These are phyloP conservation scores for Mythimna impura DNA, from an alignment of 2,888 invertebrate species.

Conservation along the genomic window DNA sequence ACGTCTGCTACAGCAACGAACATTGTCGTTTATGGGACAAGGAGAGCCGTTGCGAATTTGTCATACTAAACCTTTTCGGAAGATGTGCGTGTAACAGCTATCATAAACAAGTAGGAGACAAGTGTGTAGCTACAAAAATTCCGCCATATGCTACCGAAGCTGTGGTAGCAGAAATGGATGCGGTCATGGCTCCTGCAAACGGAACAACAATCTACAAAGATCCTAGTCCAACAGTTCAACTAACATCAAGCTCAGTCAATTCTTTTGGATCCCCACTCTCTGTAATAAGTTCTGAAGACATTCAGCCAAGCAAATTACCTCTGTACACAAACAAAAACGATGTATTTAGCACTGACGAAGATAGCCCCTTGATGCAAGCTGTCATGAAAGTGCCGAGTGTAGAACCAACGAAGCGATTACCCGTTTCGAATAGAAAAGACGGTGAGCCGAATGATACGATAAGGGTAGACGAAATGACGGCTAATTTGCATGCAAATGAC, in stretches of 20 bases:
- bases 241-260: conserved; percentile 62
- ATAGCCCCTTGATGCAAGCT: conserved; percentile 85
- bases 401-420: conserved; percentile 79
- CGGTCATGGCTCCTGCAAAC: conserved; percentile 67
- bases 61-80: conserved; percentile 97
- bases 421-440: conserved; percentile 83
- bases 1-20: conserved; percentile 97
- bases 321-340: conserved; percentile 82
- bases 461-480: conserved; percentile 85
- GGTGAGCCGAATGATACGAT: conserved; percentile 84
- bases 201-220: conserved; percentile 61
- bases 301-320: conserved; percentile 82
- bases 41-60: conserved; percentile 96
- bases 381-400: conserved; percentile 83
- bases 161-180: conserved; percentile 83
- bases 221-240: conserved; percentile 72
- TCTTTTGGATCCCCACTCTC: conserved; percentile 69
- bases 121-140: conserved; percentile 88
- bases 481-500: conserved; percentile 86
- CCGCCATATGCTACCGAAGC: conserved; percentile 81
- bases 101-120: conserved; percentile 92
- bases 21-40: conserved; percentile 96
- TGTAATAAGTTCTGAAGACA: conserved; percentile 73
- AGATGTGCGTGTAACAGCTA: conserved; percentile 95
- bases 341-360: conserved; percentile 82